Conservation (phyloP, 1,140 invertebrate species). For the Drosophila ogumai region DNA sequence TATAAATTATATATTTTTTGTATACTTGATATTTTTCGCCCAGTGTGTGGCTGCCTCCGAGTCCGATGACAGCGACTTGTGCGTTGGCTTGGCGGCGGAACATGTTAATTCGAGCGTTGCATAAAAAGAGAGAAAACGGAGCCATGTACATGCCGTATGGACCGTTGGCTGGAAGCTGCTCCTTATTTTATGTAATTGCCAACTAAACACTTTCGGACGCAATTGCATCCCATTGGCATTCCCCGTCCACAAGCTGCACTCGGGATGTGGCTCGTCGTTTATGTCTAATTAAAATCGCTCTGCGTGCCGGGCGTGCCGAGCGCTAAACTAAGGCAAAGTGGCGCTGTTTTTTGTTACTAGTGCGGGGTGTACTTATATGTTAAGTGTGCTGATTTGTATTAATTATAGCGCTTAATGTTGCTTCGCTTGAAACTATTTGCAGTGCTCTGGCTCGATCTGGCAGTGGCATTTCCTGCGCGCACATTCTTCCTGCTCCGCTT, state of each 20-base stretch:
- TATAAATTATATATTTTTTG: not conserved
- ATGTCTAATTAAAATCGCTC: slow-evolving; percentile 80
- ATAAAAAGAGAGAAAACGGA: slow-evolving; percentile 69
- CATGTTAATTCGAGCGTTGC: slow-evolving; percentile 80
- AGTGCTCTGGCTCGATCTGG: slow-evolving; percentile 29
- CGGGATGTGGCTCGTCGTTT: slow-evolving; percentile 63
- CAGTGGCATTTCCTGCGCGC: slow-evolving; percentile 68
- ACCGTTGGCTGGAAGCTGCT: slow-evolving; percentile 64
- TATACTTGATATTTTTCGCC: not conserved
- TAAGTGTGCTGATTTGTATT: slow-evolving; percentile 74
- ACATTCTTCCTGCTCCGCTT: slow-evolving; percentile 68
- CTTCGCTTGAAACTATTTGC: slow-evolving; percentile 68
- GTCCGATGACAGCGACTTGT: slow-evolving; percentile 72
- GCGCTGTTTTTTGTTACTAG: slow-evolving; percentile 8
- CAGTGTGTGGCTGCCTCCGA: slow-evolving; percentile 13
- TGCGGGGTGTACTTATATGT: slow-evolving; percentile 51
- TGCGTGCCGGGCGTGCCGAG: slow-evolving; percentile 66
- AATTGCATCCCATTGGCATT: slow-evolving; percentile 27
- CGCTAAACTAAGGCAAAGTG: slow-evolving; percentile 41
- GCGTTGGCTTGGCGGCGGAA: slow-evolving; percentile 71
- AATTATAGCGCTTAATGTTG: slow-evolving; percentile 71
- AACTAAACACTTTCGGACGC: slow-evolving; percentile 77
- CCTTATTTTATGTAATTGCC: slow-evolving; percentile 82
- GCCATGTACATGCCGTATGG: slow-evolving; percentile 62
- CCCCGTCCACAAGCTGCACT: not conserved